Conservation (phyloP, 1,140 invertebrate genomes). For the Ganaspis sp. region DNA sequence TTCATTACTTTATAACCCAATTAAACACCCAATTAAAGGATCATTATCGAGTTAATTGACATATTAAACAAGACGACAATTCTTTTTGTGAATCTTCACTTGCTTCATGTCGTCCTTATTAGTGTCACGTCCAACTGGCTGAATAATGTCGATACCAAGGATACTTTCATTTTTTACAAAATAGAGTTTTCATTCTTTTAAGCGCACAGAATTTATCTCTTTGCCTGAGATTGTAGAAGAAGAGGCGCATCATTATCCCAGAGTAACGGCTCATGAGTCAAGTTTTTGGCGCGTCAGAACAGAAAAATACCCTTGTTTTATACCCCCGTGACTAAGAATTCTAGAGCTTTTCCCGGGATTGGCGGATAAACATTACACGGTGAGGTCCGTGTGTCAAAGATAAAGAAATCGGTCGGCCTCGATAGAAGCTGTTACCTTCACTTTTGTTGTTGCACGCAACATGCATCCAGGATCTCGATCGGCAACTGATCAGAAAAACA, state of each 20-base stretch:
- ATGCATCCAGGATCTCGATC: constrained; percentile 52
- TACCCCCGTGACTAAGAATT: constrained; percentile 33
- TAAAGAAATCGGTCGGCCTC: neutral
- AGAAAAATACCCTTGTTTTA: constrained; percentile 44
- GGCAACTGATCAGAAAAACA: constrained; percentile 33
- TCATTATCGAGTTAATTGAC: constrained; percentile 1
- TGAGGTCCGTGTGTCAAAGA: constrained; percentile 46
- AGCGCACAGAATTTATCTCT: constrained; percentile 10
- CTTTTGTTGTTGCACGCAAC: constrained; percentile 41
- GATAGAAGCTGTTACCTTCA: constrained; percentile 48
- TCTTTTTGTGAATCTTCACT: neutral
- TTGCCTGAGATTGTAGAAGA: neutral
- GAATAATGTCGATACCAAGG: neutral
- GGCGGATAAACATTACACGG: constrained; percentile 36
- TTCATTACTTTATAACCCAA: constrained; percentile 6
- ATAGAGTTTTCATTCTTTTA: constrained; percentile 14
- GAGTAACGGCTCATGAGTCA: constrained; percentile 2
- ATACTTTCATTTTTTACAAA: constrained; percentile 16
- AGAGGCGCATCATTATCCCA: constrained; percentile 15
- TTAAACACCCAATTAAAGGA: constrained; percentile 30
- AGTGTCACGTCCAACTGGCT: neutral
- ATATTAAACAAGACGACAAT: constrained; percentile 11
- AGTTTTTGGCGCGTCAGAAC: constrained; percentile 21
- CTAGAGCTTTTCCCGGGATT: constrained; percentile 51
- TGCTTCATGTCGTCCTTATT: neutral